Conservation (phyloP, 2,113 vertebrate genomes). For the Stigmatopora argus region DNA sequence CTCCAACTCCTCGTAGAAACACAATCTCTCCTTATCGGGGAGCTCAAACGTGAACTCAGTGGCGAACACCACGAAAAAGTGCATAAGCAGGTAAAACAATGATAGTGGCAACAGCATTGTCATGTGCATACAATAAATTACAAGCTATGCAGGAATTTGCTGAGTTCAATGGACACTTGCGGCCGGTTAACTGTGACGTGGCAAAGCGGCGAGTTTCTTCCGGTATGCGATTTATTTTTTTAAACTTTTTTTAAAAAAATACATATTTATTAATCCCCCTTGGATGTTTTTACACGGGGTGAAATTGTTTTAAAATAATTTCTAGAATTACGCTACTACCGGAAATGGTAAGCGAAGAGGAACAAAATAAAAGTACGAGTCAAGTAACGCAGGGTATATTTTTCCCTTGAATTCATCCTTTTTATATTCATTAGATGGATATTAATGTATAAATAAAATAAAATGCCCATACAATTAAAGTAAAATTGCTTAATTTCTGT, state of each 20-base stretch:
- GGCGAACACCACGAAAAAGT: slow-evolving; percentile 33
- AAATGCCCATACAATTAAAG: neutral
- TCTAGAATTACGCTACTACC: neutral
- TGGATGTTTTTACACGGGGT: neutral
- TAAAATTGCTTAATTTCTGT: neutral
- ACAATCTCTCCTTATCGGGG: slow-evolving; percentile 72
- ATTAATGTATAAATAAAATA: neutral
- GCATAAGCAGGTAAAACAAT: slow-evolving; percentile 37
- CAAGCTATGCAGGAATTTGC: neutral
- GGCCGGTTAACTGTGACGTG: slow-evolving; percentile 64
- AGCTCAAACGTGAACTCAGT: slow-evolving; percentile 73
- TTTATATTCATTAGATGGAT: neutral
- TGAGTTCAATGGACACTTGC: neutral
- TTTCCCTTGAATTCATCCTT: neutral
- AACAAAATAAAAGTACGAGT: neutral
- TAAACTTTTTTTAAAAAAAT: neutral
- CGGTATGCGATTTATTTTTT: neutral
- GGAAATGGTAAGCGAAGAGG: neutral
- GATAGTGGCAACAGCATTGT: slow-evolving; percentile 13
- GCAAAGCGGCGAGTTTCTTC: slow-evolving; percentile 28
- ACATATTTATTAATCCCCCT: neutral
- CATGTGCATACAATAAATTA: too few species aligned
- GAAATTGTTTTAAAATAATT: neutral
- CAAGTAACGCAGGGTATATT: neutral
- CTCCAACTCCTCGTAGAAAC: slow-evolving; percentile 72